Percentiles rank a stretch among this genome's conserved stretches.
phyloP scores from a whole-genome alignment of 2,797 vertebrate species.

The Bovichtus diacanthus region DNA sequence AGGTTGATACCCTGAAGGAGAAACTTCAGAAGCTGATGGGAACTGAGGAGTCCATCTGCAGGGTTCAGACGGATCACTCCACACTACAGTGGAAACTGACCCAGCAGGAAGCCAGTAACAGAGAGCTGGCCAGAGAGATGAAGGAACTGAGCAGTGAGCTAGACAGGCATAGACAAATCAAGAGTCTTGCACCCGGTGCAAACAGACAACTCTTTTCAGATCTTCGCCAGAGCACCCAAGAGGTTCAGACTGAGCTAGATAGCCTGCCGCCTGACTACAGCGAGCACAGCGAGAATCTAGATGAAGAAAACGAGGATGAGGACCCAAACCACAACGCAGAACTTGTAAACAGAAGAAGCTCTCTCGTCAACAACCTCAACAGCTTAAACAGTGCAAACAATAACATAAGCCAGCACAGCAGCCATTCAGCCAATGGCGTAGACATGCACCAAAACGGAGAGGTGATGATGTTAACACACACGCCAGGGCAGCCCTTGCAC shows the following conservation, averaged over 20 bases:
- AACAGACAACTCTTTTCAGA: slow-evolving; percentile 88
- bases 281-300: slow-evolving; percentile 84
- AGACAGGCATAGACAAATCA: slow-evolving; percentile 88
- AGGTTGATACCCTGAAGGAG: slow-evolving; percentile 93
- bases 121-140: slow-evolving; percentile 92
- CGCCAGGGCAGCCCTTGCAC: slow-evolving; percentile 92
- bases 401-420: slow-evolving; percentile 84
- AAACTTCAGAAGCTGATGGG: slow-evolving; percentile 94
- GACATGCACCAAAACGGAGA: slow-evolving; percentile 89
- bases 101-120: slow-evolving; percentile 94
- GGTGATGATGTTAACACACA: slow-evolving; percentile 91
- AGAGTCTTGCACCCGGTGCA: slow-evolving; percentile 83
- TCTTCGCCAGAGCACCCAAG: slow-evolving; percentile 88
- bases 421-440: slow-evolving; percentile 86
- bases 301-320: slow-evolving; percentile 84
- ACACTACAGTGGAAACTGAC: slow-evolving; percentile 91
- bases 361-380: slow-evolving; percentile 83
- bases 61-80: slow-evolving; percentile 90
- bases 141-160: slow-evolving; percentile 91
- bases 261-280: slow-evolving; percentile 86
- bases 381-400: slow-evolving; percentile 82
- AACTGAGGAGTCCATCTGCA: slow-evolving; percentile 91
- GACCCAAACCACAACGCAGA: slow-evolving; percentile 85
- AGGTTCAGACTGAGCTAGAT: slow-evolving; percentile 93
- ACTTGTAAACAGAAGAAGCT: slow-evolving; percentile 80